These are phyloP conservation scores for Epistrophe grossulariae DNA, from an alignment of 2,888 invertebrate genomes.

Conservation along the genomic window DNA sequence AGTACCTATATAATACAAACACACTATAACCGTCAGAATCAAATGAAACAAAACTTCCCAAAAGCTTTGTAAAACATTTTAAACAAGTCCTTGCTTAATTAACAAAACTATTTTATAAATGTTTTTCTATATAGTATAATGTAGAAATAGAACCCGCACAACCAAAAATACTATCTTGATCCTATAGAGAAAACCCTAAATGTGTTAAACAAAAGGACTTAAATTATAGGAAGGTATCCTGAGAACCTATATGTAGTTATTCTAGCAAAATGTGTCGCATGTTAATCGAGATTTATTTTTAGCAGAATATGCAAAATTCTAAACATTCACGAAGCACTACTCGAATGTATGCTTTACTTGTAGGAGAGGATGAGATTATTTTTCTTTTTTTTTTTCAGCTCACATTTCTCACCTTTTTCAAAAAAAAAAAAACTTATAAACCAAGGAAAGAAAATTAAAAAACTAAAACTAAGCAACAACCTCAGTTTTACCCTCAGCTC, in stretches of 20 bases:
- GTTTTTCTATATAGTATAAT: not conserved
- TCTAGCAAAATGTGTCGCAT: constrained; percentile 48
- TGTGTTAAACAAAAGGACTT: not conserved
- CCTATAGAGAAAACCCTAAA: not conserved
- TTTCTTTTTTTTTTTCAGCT: not conserved
- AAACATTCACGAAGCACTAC: constrained; percentile 3
- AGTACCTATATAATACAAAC: too few species aligned
- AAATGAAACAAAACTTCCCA: not conserved
- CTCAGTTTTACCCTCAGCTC: not conserved
- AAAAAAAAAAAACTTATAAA: constrained; percentile 2
- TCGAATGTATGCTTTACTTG: not conserved
- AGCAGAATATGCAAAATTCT: constrained; percentile 45
- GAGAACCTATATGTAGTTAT: not conserved
- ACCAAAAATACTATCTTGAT: not conserved
- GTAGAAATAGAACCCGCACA: not conserved
- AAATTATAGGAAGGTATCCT: not conserved
- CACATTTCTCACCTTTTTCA: constrained; percentile 12
- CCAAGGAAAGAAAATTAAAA: constrained; percentile 27
- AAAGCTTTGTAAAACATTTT: not conserved
- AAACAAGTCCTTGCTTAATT: not conserved
- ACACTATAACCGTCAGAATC: too few species aligned
- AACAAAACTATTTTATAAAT: not conserved
- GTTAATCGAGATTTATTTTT: constrained; percentile 50
- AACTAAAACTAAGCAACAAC: constrained; percentile 21
- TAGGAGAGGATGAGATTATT: constrained; percentile 54